phyloP scores from a whole-genome alignment of 2,797 vertebrate species.

The Gila robusta region DNA sequence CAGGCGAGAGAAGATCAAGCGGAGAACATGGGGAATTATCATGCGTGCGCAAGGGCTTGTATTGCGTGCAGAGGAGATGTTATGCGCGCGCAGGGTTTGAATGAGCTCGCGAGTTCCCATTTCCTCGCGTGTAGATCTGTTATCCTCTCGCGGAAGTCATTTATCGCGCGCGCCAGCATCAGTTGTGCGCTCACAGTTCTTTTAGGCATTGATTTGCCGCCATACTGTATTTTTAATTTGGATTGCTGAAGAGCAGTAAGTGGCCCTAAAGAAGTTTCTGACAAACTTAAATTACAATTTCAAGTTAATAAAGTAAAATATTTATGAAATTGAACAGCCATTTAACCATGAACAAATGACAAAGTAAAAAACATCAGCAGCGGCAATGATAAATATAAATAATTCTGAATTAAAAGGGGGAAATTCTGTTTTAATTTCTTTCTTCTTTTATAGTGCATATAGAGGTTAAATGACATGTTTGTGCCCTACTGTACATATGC shows the following conservation, averaged over 20 bases:
- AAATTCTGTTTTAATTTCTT: neutral
- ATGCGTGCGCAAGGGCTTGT: too few species aligned
- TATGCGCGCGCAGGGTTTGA: too few species aligned
- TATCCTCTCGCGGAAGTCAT: too few species aligned
- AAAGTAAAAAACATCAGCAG: neutral
- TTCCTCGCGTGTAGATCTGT: too few species aligned
- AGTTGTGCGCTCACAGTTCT: too few species aligned
- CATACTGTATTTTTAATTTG: neutral
- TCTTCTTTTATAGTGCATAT: neutral
- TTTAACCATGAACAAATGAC: neutral
- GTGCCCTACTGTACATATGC: neutral
- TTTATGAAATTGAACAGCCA: neutral
- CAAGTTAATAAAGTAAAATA: neutral
- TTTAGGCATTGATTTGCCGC: too few species aligned
- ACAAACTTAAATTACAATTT: neutral
- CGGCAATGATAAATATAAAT: neutral
- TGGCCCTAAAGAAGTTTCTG: neutral
- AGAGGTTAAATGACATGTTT: conserved; percentile 3
- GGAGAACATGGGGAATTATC: too few species aligned
- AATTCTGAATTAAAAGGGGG: neutral
- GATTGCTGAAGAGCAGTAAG: neutral
- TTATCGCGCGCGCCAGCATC: too few species aligned
- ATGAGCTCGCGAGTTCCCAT: too few species aligned
- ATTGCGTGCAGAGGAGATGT: too few species aligned
- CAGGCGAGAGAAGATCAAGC: too few species aligned